Conservation (phyloP, 2,113 vertebrate species). For the Ophiodon elongatus region DNA sequence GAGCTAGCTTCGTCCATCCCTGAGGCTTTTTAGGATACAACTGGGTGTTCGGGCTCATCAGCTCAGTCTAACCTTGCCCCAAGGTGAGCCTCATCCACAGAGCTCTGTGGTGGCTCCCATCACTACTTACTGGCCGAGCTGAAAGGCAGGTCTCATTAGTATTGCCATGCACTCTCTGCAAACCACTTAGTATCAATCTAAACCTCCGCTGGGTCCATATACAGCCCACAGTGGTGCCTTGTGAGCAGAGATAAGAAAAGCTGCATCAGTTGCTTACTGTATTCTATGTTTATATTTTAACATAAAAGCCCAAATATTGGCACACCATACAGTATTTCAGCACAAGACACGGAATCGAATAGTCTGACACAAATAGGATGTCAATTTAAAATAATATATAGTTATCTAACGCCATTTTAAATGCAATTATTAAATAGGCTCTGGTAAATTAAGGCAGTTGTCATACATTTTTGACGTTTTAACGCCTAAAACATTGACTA, state of each 20-base stretch:
- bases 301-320: background rate
- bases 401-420: background rate
- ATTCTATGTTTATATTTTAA: background rate
- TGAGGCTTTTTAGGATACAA: conserved; percentile 18
- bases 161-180: conserved; percentile 45
- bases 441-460: background rate
- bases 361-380: background rate
- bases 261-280: background rate
- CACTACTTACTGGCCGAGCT: conserved; percentile 31
- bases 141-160: conserved; percentile 47
- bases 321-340: background rate
- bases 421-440: background rate
- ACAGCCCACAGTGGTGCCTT: conserved; percentile 16
- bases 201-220: conserved; percentile 38
- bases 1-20: conserved; percentile 23
- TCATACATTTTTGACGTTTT: background rate
- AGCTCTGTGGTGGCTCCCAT: conserved; percentile 24
- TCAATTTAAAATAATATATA: background rate
- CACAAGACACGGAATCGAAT: background rate
- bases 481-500: background rate
- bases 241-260: conserved; percentile 28
- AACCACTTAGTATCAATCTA: conserved; percentile 56
- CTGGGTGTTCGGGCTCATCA: conserved; percentile 8
- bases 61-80: conserved; percentile 32
- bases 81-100: conserved; percentile 41